Evolutionary conservation across 2,113 vertebrate species (phyloP), one percentile per base, ranked within the genome.

Genomic region (Erinaceus europaeus): DNA sequence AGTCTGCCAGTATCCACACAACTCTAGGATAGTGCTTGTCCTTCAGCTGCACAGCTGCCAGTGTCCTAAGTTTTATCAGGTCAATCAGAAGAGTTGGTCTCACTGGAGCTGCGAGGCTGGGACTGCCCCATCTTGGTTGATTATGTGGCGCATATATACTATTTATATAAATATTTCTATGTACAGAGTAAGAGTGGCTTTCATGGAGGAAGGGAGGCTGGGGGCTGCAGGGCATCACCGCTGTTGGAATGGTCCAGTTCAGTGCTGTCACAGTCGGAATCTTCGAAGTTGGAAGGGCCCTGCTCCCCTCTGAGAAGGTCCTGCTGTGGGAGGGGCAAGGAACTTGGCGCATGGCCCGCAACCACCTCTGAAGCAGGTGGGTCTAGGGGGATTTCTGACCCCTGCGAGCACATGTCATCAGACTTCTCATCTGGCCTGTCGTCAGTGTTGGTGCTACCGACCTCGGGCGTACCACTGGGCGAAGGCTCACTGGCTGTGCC

Each of bases 251-350:
- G 98, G 95, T 99, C 98, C 92, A 99, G 93, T 93, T 99, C 98
- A 6, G 98, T 96, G 34, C 98, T 98, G 97, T 99, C 98, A 69
- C 98, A 99, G 97, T 99, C 98, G 0, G 98, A 99, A 95, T 99
- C 98, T 85, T 99, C 98, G 27, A 97, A 97, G 89, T 97, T 95
- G 10, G 95, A 96, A 92, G 97, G 95, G 74, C 96, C 96, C 81
- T 78, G 68, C 44, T 68, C 38, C 13, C 46, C 34, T 94, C 40
- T 96, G 81, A 98, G 98, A 97, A 98, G 97, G n/a, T 97, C 96
- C 86, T 98, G 98, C 38, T 97, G 98, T n/a, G 96, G 95, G 57
- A 95, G 95, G 29, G 98, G 97, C 86, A 98, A 97, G 40, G 97
- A 97, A 89, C 97, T 97, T 80, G 98, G 97, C 68, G 97, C 98